phyloP scores from a whole-genome alignment of 2,888 invertebrate genomes.

The Noctua pronuba region DNA sequence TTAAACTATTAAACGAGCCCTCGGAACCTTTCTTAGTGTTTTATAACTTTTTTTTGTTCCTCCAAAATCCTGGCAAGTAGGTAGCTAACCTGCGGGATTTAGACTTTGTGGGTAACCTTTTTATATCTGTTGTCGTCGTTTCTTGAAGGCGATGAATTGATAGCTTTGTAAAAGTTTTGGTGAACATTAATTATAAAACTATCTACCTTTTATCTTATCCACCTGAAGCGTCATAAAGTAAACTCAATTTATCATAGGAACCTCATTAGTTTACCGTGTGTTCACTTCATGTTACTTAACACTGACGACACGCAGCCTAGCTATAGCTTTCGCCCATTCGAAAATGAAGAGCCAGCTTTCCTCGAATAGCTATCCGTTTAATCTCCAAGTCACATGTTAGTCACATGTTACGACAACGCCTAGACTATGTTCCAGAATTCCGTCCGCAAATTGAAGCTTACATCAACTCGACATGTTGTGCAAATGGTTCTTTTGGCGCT shows the following conservation, averaged over 20 bases:
- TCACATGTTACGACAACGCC: not conserved
- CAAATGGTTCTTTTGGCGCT: not conserved
- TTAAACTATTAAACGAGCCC: conserved; percentile 75
- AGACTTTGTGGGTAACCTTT: conserved; percentile 24
- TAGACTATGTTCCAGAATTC: not conserved
- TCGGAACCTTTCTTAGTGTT: conserved; percentile 55
- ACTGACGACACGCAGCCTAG: not conserved
- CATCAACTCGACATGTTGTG: not conserved
- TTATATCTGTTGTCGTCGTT: conserved; percentile 28
- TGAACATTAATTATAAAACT: conserved; percentile 6
- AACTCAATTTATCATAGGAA: not conserved
- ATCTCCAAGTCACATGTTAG: not conserved
- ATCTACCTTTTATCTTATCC: conserved; percentile 9
- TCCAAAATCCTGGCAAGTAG: conserved; percentile 22
- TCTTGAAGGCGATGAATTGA: conserved; percentile 10
- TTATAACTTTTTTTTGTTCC: conserved; percentile 60
- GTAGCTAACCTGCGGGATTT: conserved; percentile 8
- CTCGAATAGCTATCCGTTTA: not conserved
- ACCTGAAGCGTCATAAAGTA: not conserved
- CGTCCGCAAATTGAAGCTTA: not conserved
- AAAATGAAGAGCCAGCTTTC: not conserved
- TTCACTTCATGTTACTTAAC: not conserved
- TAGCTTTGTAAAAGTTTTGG: conserved; percentile 16
- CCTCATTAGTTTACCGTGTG: not conserved
- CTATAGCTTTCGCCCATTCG: no score